Base-by-base conservation (phyloP, 92 coral and sea anemone genomes). In the Phymanthus crucifer region DNA sequence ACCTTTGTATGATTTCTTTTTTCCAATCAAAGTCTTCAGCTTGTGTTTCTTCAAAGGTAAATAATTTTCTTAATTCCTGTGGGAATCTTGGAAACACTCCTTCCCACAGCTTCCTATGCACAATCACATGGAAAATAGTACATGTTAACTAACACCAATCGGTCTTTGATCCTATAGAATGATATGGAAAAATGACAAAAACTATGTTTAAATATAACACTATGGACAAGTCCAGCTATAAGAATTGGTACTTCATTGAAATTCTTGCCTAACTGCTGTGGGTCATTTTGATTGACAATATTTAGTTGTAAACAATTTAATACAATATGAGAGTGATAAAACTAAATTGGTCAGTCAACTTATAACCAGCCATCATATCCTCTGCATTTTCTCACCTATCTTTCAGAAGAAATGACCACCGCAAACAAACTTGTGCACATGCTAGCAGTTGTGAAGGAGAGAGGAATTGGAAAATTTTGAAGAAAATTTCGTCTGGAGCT, bases 371-470 rank as follows among this genome's bases (percentile, higher is more conserved):
- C n/a, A n/a, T n/a, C n/a, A 54, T 21, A 54, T 54, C 5, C 6
- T 1, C 3, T 4, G 3, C 18, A 4, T 54, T 6, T 54, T 52
- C 77, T 57, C 37, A 89, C 99, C 93, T 89, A 75, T 93, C 97
- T 74, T 83, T 83, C 24, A 91, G 72, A 21, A 96, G 31, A 40
- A 54, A 71, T 23, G 80, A 75, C 99, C 99, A 96, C 35, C 85
- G 74, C 16, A 35, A 84, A 48, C 97, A 93, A 78, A 96, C 99
- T 76, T 84, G 92, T n/a, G 98, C 96, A 76, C 99, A 96, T 12
- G 54, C 72, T 48, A 96, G 81, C 40, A 96, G 46, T 66, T 87
- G 83, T 7, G 98, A 87, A 5, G 97, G 97, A 75, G 91, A 87
- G n/a, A 96, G 80, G 75, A 79, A 83, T 47, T 73, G 74, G 72